Conservation (phyloP, 2,113 vertebrate species). For the Cyrtonyx montezumae region DNA sequence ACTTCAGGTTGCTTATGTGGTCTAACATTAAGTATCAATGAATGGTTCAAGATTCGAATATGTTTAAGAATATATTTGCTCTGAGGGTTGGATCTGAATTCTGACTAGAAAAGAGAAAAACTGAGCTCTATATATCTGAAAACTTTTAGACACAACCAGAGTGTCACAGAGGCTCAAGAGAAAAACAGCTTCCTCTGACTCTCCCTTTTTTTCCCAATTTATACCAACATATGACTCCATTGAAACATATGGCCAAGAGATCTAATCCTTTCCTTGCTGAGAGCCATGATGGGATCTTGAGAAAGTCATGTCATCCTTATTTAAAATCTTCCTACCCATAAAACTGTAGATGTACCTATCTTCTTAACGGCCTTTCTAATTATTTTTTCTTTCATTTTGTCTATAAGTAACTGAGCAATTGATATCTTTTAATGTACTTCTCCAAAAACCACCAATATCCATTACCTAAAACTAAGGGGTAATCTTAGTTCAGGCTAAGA, state of each 20-base stretch:
- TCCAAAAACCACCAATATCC: neutral
- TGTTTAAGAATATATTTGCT: rapidly evolving
- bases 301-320: neutral
- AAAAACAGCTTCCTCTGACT: neutral
- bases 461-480: neutral
- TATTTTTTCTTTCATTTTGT: neutral
- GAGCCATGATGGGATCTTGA: neutral
- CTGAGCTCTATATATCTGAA: neutral
- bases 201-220: neutral
- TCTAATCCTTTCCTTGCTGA: neutral
- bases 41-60: neutral
- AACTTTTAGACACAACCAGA: neutral
- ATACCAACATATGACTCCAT: neutral
- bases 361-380: neutral
- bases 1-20: neutral
- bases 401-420: neutral
- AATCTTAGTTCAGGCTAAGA: neutral
- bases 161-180: neutral
- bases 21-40: neutral
- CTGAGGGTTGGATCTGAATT: neutral
- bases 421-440: neutral
- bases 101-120: neutral
- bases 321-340: neutral
- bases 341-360: neutral
- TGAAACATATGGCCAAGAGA: neutral